These are phyloP conservation scores for Caenorhabditis macrosperma DNA, from an alignment of 2,888 invertebrate species.

Conservation along the genomic window DNA sequence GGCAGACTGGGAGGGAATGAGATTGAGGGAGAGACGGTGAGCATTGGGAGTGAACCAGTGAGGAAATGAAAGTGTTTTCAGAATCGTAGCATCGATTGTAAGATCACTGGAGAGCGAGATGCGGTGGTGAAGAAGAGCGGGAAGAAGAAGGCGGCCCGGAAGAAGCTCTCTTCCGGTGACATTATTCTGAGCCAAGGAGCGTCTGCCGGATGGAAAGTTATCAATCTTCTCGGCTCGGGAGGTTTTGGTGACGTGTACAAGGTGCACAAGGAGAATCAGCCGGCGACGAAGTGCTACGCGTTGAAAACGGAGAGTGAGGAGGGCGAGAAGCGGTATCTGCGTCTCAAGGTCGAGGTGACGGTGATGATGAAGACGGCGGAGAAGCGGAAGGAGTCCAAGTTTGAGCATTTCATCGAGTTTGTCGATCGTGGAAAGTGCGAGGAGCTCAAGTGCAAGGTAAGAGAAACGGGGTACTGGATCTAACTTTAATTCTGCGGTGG, in stretches of 20 bases:
- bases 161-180: slow-evolving; percentile 29
- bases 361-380: slow-evolving; percentile 60
- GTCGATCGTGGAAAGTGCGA: slow-evolving; percentile 65
- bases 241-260: slow-evolving; percentile 69
- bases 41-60: not conserved
- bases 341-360: slow-evolving; percentile 66
- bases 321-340: slow-evolving; percentile 58
- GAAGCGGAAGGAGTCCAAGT: slow-evolving; percentile 27
- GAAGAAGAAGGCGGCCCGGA: slow-evolving; percentile 23
- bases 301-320: slow-evolving; percentile 64
- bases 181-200: slow-evolving; percentile 34
- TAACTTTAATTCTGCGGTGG: no score
- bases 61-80: slow-evolving; percentile 7
- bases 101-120: slow-evolving; percentile 38
- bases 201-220: slow-evolving; percentile 49
- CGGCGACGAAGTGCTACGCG: slow-evolving; percentile 52
- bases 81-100: slow-evolving; percentile 23
- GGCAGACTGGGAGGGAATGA: slow-evolving; percentile 23
- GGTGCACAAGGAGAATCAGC: slow-evolving; percentile 45
- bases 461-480: not conserved
- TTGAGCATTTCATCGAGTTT: slow-evolving; percentile 62
- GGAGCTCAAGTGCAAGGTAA: slow-evolving; percentile 58
- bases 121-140: not conserved
- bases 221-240: slow-evolving; percentile 60
- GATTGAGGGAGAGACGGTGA: slow-evolving; percentile 37